Base-by-base conservation (phyloP, 2,888 invertebrate genomes). In the Margaritifera margaritifera region DNA sequence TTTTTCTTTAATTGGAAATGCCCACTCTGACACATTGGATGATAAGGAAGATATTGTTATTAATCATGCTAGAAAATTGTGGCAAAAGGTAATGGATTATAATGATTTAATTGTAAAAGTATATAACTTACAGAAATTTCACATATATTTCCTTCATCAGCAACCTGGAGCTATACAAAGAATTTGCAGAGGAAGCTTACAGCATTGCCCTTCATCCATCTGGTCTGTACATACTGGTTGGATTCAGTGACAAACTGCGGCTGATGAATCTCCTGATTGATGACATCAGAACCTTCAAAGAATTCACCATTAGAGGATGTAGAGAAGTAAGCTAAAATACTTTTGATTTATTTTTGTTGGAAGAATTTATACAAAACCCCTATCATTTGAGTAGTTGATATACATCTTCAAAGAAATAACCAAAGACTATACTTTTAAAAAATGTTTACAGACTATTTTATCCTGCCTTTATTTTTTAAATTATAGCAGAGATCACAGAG, bases 161-260 rank as follows among this genome's bases (percentile, higher is more conserved):
- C 76, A 86, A 87, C 64, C 91, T 96, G 64, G 94, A 96, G 83
- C 90, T 96, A 86, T 89, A 90, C 68, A 94, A 95, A 85, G 93
- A 94, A 80, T 97, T 96, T 87, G 87, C 90, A 77, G 96, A 97
- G 84, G 95, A 95, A 84, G 92, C 96, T 42, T 94, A 93, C 85
- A 94, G 94, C 69, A 92, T 95, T 6, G 93, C 94, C n/a, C 87
- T 95, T 1, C 95, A 95, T 89, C 94, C 95, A 1, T 87, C 87
- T 52, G 97, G 96, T 6, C 92, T 97, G 1, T 96, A 96, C 88
- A 93, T 95, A 2, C 93, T 96, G 57, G 94, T 96, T 52, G 97
- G 97, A 0, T 97, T 97, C 89, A 94, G 95, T 1, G 97, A 97
- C 89, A 96, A 97, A 89, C 91, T 98, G 4, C 93, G 96, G 62